phyloP scores from a whole-genome alignment of 1,140 invertebrate genomes.

The Zaprionus kolodkinae region DNA sequence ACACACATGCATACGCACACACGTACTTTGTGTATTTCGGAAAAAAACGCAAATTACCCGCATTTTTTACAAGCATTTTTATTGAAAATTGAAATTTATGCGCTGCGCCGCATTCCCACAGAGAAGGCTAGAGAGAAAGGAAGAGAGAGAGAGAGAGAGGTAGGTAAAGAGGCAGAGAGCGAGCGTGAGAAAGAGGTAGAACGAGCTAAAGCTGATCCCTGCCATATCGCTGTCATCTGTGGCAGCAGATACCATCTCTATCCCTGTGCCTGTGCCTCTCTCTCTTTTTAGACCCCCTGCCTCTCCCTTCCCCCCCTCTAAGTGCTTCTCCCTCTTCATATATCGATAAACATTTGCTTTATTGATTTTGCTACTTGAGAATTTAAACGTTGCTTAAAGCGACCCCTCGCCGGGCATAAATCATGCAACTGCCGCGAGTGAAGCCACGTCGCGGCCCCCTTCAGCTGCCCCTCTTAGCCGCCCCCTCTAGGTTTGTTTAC shows the following conservation, averaged over 20 bases:
- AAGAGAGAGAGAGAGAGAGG: not conserved
- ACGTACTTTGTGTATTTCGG: slow-evolving; percentile 50
- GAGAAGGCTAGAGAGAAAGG: not conserved
- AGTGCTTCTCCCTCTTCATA: not conserved
- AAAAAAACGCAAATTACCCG: slow-evolving; percentile 76
- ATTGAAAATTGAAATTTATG: slow-evolving; percentile 79
- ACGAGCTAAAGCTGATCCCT: slow-evolving; percentile 52
- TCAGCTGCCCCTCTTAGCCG: no score
- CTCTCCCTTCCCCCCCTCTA: not conserved
- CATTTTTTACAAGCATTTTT: slow-evolving; percentile 73
- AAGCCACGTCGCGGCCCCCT: slow-evolving; percentile 9
- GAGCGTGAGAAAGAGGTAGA: not conserved
- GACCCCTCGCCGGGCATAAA: slow-evolving; percentile 44
- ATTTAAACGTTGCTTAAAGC: slow-evolving; percentile 1
- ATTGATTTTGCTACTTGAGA: slow-evolving; percentile 41
- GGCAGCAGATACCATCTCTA: slow-evolving; percentile 13
- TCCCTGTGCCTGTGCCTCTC: not conserved
- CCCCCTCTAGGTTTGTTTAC: slow-evolving; percentile 36
- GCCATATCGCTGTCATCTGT: slow-evolving; percentile 76
- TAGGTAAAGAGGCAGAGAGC: not conserved
- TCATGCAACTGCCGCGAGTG: slow-evolving; percentile 37
- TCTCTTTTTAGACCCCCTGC: no score
- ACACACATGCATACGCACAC: slow-evolving; percentile 13
- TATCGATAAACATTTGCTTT: slow-evolving; percentile 62
- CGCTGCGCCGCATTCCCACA: slow-evolving; percentile 50